These are phyloP conservation scores for Prolemur simus DNA, from an alignment of 2,113 vertebrate species.

Conservation along the genomic window DNA sequence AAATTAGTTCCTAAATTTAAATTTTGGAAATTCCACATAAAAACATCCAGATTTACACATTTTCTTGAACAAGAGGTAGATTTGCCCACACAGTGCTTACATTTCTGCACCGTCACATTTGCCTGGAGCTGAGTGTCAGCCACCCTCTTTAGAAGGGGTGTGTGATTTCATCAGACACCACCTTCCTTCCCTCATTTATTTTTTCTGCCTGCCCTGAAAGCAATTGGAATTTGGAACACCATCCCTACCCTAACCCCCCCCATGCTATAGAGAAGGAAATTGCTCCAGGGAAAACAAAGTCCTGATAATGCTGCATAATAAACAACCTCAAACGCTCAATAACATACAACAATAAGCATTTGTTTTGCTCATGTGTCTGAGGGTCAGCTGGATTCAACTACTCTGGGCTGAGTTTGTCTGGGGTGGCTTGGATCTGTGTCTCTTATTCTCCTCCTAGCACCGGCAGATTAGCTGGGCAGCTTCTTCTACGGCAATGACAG, in stretches of 20 bases:
- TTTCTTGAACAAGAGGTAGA: not conserved
- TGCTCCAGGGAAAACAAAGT: not conserved
- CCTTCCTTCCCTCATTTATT: not conserved
- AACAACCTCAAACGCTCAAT: not conserved
- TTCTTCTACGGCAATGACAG: not conserved
- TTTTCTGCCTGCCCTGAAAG: not conserved
- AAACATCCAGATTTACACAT: not conserved
- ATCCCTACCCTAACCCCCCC: not conserved
- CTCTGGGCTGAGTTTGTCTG: not conserved
- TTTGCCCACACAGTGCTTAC: not conserved
- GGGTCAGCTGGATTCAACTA: slow-evolving; percentile 6
- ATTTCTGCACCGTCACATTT: not conserved
- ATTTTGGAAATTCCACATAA: not conserved
- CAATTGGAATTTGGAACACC: not conserved
- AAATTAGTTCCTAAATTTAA: not conserved
- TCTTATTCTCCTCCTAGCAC: not conserved
- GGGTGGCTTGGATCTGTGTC: not conserved
- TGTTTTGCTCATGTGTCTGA: not conserved
- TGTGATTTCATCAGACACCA: not conserved
- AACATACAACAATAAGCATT: not conserved
- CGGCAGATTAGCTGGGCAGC: not conserved
- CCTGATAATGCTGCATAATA: not conserved
- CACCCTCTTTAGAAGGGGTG: not conserved
- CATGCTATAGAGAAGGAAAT: not conserved
- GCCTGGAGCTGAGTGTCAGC: too few relatives aligned